Evolutionary conservation across 2,797 vertebrate genomes (phyloP).

Genomic region (Epinephelus coioides): DNA sequence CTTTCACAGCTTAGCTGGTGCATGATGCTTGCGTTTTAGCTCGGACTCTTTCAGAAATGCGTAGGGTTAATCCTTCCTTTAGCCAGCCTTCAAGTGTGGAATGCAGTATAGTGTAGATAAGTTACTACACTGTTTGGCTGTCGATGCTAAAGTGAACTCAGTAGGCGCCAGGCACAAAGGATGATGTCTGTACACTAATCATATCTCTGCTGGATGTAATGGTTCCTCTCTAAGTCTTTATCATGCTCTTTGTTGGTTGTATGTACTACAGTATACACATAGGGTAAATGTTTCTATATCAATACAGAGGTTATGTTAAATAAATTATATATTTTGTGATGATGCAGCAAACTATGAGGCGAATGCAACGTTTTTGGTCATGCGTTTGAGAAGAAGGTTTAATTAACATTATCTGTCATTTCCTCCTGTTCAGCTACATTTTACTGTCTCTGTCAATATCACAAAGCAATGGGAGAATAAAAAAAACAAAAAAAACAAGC

Average conservation of each 20-base stretch:
- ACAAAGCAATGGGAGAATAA: slow-evolving; percentile 31
- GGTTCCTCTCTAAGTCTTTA: slow-evolving; percentile 58
- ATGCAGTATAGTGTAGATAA: slow-evolving; percentile 63
- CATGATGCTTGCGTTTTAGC: slow-evolving; percentile 78
- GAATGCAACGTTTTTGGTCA: slow-evolving; percentile 33
- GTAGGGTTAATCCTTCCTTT: slow-evolving; percentile 61
- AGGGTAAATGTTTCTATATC: slow-evolving; percentile 65
- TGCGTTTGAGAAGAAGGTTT: slow-evolving; percentile 43
- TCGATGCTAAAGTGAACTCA: slow-evolving; percentile 58
- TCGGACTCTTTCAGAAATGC: slow-evolving; percentile 62
- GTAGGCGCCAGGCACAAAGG: slow-evolving; percentile 52
- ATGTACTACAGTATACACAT: slow-evolving; percentile 61
- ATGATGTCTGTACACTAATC: slow-evolving; percentile 51
- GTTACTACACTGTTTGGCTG: slow-evolving; percentile 56
- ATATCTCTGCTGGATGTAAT: slow-evolving; percentile 62
- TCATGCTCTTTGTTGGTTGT: slow-evolving; percentile 62
- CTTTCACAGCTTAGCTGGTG: slow-evolving; percentile 72
- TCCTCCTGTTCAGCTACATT: slow-evolving; percentile 53
- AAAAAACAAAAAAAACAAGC: slow-evolving; percentile 12
- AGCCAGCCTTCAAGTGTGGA: slow-evolving; percentile 64
- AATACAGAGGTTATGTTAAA: slow-evolving; percentile 51
- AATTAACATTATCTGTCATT: slow-evolving; percentile 33
- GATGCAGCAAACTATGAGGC: slow-evolving; percentile 45
- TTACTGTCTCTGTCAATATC: slow-evolving; percentile 38
- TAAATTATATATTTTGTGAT: slow-evolving; percentile 58